phyloP scores from a whole-genome alignment of 2,888 invertebrate species.

The Elgonia sp. region DNA sequence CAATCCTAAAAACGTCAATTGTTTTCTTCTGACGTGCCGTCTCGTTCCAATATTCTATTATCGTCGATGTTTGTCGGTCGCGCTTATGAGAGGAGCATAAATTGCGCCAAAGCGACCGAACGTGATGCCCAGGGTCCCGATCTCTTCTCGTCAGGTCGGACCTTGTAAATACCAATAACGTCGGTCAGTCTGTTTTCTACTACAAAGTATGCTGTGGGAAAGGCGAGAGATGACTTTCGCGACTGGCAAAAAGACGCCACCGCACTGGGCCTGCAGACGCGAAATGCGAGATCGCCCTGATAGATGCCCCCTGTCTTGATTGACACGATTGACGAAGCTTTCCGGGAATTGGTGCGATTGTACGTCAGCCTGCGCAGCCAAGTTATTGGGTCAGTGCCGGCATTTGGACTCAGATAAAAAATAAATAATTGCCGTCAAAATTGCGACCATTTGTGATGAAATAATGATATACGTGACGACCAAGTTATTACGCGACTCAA shows the following conservation, averaged over 20 bases:
- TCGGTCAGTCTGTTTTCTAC: constrained; percentile 71
- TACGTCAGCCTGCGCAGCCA: too few relatives aligned
- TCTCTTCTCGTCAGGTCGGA: constrained; percentile 71
- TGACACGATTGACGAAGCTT: too few relatives aligned
- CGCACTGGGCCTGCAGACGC: constrained; percentile 48
- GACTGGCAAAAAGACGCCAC: constrained; percentile 62
- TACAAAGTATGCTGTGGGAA: constrained; percentile 77
- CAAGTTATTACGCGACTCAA: constrained; percentile 4
- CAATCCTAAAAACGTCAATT: constrained; percentile 67
- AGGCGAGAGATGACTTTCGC: constrained; percentile 75
- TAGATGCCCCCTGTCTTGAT: too few relatives aligned
- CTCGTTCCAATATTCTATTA: constrained; percentile 76
- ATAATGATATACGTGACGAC: constrained; percentile 50
- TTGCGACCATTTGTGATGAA: constrained; percentile 52
- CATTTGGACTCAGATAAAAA: constrained; percentile 27
- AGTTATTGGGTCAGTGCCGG: constrained; percentile 66
- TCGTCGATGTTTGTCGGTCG: constrained; percentile 75
- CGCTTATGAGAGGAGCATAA: constrained; percentile 70
- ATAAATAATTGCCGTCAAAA: constrained; percentile 59
- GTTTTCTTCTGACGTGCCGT: constrained; percentile 30
- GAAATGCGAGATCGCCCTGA: too few relatives aligned
- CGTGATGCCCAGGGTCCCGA: constrained; percentile 72
- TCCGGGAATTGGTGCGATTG: too few relatives aligned
- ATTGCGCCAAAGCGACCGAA: constrained; percentile 71
- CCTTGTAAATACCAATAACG: constrained; percentile 74